A percentile compares a stretch with the other conserved stretches of the same genome.
Evolutionary conservation across 2,797 vertebrate species (phyloP).

Genomic region (Odontamblyopus lacepedii): DNA sequence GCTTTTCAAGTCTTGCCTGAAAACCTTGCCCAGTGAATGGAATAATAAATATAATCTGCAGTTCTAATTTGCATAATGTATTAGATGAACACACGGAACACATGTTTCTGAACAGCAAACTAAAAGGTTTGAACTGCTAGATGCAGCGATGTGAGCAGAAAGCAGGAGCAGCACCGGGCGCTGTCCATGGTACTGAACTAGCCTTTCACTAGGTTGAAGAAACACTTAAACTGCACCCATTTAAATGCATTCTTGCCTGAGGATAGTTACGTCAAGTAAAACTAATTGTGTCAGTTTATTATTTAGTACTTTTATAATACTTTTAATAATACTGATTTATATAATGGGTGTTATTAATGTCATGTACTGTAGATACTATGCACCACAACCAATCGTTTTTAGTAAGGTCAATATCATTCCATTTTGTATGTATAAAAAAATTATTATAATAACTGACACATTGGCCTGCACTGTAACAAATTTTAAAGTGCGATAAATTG

Average conservation of each 20-base stretch:
- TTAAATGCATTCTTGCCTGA: background rate
- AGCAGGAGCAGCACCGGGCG: background rate
- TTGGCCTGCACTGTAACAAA: no score
- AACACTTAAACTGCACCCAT: background rate
- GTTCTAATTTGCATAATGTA: background rate
- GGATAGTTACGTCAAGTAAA: background rate
- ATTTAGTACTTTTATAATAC: no score
- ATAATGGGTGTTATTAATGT: background rate
- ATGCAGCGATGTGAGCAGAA: background rate
- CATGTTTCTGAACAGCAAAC: slow-evolving; percentile 1
- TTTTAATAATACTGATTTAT: background rate
- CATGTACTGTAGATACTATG: no score
- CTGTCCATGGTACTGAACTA: slow-evolving; percentile 50
- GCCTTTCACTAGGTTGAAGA: background rate
- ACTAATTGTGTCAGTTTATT: no score
- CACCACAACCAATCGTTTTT: no score
- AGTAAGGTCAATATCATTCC: no score
- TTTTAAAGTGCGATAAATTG: no score
- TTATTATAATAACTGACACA: no score
- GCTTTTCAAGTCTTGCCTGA: background rate
- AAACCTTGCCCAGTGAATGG: background rate
- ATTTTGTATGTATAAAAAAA: no score
- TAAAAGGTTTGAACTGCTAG: background rate
- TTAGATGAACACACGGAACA: background rate
- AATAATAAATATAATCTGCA: background rate